These are phyloP conservation scores for Apantesis nais DNA, from an alignment of 2,888 invertebrate species.

Conservation along the genomic window DNA sequence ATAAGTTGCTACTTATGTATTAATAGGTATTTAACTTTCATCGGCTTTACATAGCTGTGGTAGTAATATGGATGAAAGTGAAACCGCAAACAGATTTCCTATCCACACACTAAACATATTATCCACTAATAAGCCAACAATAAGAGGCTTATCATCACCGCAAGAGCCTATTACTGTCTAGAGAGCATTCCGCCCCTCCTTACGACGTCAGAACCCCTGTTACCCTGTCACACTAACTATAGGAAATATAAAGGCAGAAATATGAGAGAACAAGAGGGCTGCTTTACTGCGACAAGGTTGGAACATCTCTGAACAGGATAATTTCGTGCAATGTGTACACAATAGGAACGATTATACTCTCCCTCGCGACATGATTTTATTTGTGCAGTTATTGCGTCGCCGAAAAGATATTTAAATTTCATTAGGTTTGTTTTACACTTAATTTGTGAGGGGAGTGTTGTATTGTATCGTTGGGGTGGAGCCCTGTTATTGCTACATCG, in stretches of 20 bases:
- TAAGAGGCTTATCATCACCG: conserved; percentile 80
- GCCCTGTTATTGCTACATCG: conserved; percentile 72
- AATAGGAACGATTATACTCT: conserved; percentile 81
- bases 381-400: conserved; percentile 83
- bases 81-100: conserved; percentile 66
- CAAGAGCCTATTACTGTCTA: conserved; percentile 80
- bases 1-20: neutral
- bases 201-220: conserved; percentile 61
- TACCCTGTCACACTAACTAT: conserved; percentile 69
- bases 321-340: conserved; percentile 76
- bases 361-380: conserved; percentile 84
- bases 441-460: conserved; percentile 82
- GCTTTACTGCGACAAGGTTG: conserved; percentile 67
- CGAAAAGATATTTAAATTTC: conserved; percentile 85
- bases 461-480: conserved; percentile 76
- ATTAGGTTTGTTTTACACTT: conserved; percentile 86
- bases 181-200: conserved; percentile 77
- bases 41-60: no score
- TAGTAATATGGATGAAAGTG: conserved; percentile 11
- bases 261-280: conserved; percentile 39
- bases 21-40: neutral
- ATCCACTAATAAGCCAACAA: conserved; percentile 79
- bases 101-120: conserved; percentile 70
- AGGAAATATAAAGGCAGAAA: conserved; percentile 30
- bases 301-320: conserved; percentile 63